phyloP scores from a whole-genome alignment of 2,888 invertebrate species.

The Luffia ferchaultella region DNA sequence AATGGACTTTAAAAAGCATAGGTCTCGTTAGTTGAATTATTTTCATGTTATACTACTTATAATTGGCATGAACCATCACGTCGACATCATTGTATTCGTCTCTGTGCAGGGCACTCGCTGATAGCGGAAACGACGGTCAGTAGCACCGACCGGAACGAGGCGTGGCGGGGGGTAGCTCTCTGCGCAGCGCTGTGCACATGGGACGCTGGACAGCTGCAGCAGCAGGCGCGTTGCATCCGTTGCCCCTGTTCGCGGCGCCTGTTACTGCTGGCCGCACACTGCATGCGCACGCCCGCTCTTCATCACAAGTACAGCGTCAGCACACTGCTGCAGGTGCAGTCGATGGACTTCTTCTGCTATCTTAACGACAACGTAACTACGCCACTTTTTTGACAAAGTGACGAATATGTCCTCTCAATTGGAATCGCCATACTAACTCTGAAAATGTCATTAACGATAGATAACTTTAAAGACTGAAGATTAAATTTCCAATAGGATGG shows the following conservation, averaged over 20 bases:
- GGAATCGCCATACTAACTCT: too few species aligned
- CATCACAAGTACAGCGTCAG: slow-evolving; percentile 48
- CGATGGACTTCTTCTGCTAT: not conserved
- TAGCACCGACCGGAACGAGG: too few species aligned
- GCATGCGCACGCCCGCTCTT: slow-evolving; percentile 40
- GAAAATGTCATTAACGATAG: too few species aligned
- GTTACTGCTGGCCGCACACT: slow-evolving; percentile 45
- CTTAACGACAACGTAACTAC: too few species aligned
- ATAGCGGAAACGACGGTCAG: slow-evolving; percentile 30
- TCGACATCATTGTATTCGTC: not conserved
- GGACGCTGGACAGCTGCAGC: slow-evolving; percentile 43
- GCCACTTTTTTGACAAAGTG: too few species aligned
- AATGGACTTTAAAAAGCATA: too few species aligned
- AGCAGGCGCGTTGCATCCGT: slow-evolving; percentile 42
- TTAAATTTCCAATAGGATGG: too few species aligned
- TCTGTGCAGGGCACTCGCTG: slow-evolving; percentile 44
- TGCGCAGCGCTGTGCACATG: slow-evolving; percentile 37
- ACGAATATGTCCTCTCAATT: too few species aligned
- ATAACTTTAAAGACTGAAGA: too few species aligned
- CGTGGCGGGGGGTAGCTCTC: slow-evolving; percentile 40
- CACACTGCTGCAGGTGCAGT: slow-evolving; percentile 41
- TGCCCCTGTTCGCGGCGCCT: slow-evolving; percentile 33
- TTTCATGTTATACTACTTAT: too few species aligned
- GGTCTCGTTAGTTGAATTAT: too few species aligned
- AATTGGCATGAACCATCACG: too few species aligned